Conservation (phyloP, 2,797 vertebrate species). For the Urophycis tenuis region DNA sequence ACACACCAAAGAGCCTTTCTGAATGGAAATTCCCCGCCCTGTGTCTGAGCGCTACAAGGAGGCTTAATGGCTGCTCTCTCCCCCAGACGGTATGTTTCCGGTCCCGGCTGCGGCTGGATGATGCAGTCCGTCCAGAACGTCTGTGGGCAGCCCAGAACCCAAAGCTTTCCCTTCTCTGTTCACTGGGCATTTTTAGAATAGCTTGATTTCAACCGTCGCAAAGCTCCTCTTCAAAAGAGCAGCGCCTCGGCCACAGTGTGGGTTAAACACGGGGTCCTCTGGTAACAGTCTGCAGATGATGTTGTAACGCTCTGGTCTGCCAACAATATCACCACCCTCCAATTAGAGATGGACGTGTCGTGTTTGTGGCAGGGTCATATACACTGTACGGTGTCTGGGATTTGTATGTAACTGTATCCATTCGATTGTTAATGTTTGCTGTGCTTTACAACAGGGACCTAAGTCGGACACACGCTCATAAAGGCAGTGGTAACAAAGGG, state of each 20-base stretch:
- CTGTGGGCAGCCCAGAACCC: constrained; percentile 47
- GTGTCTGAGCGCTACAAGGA: not conserved
- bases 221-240: constrained; percentile 18
- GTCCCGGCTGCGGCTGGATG: constrained; percentile 32
- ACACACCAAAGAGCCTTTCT: constrained; percentile 24
- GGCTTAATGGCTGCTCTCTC: constrained; percentile 11
- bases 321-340: not conserved
- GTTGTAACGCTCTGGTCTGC: not conserved
- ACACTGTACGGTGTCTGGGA: not conserved
- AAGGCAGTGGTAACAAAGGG: too few relatives aligned
- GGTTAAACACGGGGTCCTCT: not conserved
- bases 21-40: constrained; percentile 61
- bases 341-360: not conserved
- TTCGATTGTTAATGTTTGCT: not conserved
- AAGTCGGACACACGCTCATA: too few relatives aligned
- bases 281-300: not conserved
- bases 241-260: not conserved
- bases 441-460: too few relatives aligned
- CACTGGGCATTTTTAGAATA: constrained; percentile 6
- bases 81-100: constrained; percentile 50
- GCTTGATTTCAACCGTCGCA: constrained; percentile 16
- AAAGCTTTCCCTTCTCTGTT: constrained; percentile 54
- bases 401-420: not conserved
- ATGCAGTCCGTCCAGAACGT: constrained; percentile 43
- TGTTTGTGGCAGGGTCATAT: not conserved